Evolutionary conservation across 2,888 invertebrate species (phyloP).

Genomic region (Cantharis nigra): DNA sequence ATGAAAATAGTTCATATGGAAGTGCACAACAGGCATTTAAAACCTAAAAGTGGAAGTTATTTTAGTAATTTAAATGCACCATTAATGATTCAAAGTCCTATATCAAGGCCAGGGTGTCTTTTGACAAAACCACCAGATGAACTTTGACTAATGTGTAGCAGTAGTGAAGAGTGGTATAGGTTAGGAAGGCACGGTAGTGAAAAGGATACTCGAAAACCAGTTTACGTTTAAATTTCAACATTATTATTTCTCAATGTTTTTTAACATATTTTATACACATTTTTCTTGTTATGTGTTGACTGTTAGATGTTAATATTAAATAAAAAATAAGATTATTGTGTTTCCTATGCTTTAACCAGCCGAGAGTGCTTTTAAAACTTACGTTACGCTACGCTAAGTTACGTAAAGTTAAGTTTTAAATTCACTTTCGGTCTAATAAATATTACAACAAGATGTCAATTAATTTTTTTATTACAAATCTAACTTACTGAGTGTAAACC

Average conservation of each 20-base stretch:
- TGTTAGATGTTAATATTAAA: not conserved
- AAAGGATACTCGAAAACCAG: slow-evolving; percentile 40
- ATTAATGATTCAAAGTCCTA: slow-evolving; percentile 49
- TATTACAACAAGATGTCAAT: not conserved
- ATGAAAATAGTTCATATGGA: slow-evolving; percentile 95
- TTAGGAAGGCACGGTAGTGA: slow-evolving; percentile 40
- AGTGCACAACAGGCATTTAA: slow-evolving; percentile 86
- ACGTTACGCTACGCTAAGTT: not conserved
- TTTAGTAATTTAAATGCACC: slow-evolving; percentile 67
- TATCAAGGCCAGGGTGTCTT: slow-evolving; percentile 48
- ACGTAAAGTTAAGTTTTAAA: not conserved
- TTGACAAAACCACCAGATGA: slow-evolving; percentile 47
- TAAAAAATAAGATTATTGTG: not conserved
- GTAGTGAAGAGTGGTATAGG: slow-evolving; percentile 42
- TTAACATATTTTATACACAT: not conserved
- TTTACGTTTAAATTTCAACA: slow-evolving; percentile 38
- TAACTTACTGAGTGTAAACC: slow-evolving; percentile 6
- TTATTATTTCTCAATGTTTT: not conserved
- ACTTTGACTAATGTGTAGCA: slow-evolving; percentile 40
- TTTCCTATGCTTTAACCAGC: not conserved
- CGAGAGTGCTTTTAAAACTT: not conserved
- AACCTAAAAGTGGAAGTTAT: slow-evolving; percentile 82
- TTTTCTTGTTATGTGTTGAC: not conserved
- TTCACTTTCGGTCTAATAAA: not conserved
- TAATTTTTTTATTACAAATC: not conserved